phyloP scores from a whole-genome alignment of 2,888 invertebrate genomes.

The Tetragnatha montana region DNA sequence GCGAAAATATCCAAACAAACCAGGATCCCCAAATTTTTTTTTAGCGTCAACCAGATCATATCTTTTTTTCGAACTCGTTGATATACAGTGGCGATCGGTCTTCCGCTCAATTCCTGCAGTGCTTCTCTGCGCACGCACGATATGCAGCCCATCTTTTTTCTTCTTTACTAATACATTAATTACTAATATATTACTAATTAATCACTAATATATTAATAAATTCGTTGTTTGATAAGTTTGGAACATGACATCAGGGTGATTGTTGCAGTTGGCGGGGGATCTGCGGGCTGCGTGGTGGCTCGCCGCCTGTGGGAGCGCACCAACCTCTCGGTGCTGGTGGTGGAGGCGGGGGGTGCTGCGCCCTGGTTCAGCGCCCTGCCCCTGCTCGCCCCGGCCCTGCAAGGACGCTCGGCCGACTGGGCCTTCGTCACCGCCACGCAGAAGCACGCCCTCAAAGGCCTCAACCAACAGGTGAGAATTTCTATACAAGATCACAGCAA shows the following conservation, averaged over 20 bases:
- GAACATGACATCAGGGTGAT: not conserved
- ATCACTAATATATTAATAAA: too few species aligned
- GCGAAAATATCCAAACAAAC: too few species aligned
- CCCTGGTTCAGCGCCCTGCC: constrained; percentile 82
- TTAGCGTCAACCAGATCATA: too few species aligned
- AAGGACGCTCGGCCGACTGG: constrained; percentile 84
- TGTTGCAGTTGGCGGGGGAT: constrained; percentile 83
- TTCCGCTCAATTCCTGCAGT: too few species aligned
- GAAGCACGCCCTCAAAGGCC: constrained; percentile 82
- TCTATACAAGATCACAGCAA: not conserved
- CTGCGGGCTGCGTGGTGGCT: constrained; percentile 84
- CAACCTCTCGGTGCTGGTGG: constrained; percentile 80
- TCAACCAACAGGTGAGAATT: constrained; percentile 81
- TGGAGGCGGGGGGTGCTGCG: constrained; percentile 85
- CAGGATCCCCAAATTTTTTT: too few species aligned
- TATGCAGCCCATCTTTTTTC: not conserved
- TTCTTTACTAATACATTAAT: not conserved
- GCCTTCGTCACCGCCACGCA: constrained; percentile 82
- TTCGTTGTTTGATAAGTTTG: not conserved
- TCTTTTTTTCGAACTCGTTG: too few species aligned
- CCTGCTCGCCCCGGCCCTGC: constrained; percentile 82
- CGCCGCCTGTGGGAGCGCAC: constrained; percentile 81
- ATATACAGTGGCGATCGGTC: too few species aligned
- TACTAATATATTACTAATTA: not conserved
- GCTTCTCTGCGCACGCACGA: too few species aligned